phyloP scores from a whole-genome alignment of 2,113 vertebrate species.

The Catharus fuscescens region DNA sequence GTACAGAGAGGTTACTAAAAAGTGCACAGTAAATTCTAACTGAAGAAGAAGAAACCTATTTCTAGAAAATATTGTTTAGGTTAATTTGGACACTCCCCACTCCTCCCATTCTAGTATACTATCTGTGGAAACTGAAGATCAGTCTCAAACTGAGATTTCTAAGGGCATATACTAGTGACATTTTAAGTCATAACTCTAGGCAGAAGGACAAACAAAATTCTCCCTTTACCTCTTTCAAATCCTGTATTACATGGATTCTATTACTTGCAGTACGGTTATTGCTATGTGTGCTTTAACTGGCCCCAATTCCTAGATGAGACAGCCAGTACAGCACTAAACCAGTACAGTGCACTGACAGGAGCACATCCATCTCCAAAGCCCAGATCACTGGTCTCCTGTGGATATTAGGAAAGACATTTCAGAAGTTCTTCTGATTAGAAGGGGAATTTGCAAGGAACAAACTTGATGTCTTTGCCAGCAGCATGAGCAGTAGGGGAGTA shows the following conservation, averaged over 20 bases:
- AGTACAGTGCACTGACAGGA: neutral
- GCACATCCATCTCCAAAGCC: neutral
- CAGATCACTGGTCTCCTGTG: neutral
- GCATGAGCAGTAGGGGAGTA: neutral
- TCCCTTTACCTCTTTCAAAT: neutral
- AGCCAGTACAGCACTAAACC: neutral
- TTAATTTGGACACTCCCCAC: neutral
- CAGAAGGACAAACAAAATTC: neutral
- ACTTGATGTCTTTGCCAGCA: neutral
- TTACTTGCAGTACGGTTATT: neutral
- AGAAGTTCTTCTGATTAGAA: neutral
- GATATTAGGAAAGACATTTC: neutral
- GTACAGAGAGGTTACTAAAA: neutral
- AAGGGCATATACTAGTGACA: neutral
- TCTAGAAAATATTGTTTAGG: neutral
- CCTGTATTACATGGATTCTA: neutral
- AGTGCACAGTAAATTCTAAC: neutral
- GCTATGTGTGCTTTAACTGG: neutral
- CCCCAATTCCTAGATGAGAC: neutral
- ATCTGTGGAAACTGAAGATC: neutral
- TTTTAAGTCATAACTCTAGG: neutral
- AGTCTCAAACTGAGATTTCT: neutral
- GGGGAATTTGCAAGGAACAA: neutral
- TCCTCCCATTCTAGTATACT: neutral
- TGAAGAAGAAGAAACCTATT: neutral